Evolutionary conservation across 1,140 invertebrate species (phyloP).

Genomic region (Phortica variegata): DNA sequence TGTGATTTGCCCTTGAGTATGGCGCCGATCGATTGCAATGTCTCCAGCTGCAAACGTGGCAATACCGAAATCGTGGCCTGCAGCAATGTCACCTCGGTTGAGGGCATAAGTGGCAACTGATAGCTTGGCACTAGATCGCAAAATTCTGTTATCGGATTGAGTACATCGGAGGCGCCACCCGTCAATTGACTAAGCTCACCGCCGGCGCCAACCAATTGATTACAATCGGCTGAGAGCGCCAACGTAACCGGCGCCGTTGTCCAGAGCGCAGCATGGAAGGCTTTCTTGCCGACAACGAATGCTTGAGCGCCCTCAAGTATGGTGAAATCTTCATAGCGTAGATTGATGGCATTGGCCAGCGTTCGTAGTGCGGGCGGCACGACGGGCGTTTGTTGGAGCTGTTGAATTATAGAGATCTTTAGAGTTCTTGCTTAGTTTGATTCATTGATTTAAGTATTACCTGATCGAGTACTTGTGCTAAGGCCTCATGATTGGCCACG

Average conservation of each 20-base stretch:
- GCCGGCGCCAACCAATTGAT: conserved; percentile 58
- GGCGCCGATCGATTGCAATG: conserved; percentile 67
- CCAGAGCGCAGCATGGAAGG: conserved; percentile 74
- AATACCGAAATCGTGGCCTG: conserved; percentile 77
- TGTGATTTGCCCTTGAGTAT: conserved; percentile 60
- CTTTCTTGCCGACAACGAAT: conserved; percentile 66
- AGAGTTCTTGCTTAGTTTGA: neutral
- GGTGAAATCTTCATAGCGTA: conserved; percentile 70
- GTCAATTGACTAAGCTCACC: conserved; percentile 57
- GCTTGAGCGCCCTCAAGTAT: conserved; percentile 60
- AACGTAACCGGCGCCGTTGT: conserved; percentile 67
- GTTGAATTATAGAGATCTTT: too few species aligned
- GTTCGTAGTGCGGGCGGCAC: conserved; percentile 67
- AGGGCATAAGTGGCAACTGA: conserved; percentile 59
- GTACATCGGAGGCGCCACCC: conserved; percentile 52
- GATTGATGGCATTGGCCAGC: conserved; percentile 70
- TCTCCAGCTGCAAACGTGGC: conserved; percentile 69
- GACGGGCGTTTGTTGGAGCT: conserved; percentile 70
- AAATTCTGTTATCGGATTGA: conserved; percentile 76
- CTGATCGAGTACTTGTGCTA: conserved; percentile 81
- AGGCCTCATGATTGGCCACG: conserved; percentile 83
- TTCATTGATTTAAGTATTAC: conserved; percentile 57
- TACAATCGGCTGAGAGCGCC: conserved; percentile 67
- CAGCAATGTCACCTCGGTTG: conserved; percentile 58
- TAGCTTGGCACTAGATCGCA: conserved; percentile 71